Conservation (phyloP, 2,888 invertebrate genomes). For the Drosophila meridiana region DNA sequence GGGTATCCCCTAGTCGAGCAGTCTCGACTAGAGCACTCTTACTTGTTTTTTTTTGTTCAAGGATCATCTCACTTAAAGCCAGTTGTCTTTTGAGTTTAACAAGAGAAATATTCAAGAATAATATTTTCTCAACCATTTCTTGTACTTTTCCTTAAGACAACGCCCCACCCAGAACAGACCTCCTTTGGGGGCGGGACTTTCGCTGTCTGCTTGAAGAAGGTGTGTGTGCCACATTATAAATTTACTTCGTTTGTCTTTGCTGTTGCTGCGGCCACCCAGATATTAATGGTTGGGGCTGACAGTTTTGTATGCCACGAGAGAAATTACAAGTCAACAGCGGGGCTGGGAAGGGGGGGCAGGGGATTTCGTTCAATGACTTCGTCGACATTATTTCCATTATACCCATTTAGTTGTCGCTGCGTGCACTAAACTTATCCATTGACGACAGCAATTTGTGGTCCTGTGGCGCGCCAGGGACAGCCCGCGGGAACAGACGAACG, state of each 20-base stretch:
- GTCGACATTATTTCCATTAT: conserved; percentile 57
- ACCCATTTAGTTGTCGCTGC: conserved; percentile 51
- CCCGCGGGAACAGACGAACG: conserved; percentile 17
- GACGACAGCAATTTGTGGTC: conserved; percentile 57
- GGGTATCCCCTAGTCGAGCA: too few species aligned
- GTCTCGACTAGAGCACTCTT: too few species aligned
- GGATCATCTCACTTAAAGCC: neutral
- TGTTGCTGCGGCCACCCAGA: conserved; percentile 13
- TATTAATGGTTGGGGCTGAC: conserved; percentile 37
- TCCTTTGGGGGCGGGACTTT: conserved; percentile 15
- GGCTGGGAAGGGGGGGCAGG: neutral
- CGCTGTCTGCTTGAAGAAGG: conserved; percentile 34
- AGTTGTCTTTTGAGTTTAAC: neutral
- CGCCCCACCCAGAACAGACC: neutral
- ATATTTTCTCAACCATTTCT: conserved; percentile 30
- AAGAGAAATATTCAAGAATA: conserved; percentile 29
- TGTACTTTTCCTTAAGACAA: conserved; percentile 11
- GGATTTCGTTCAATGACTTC: conserved; percentile 49
- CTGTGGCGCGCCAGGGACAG: conserved; percentile 20
- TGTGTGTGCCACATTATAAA: conserved; percentile 56
- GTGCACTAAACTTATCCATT: conserved; percentile 58
- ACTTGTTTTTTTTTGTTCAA: too few species aligned
- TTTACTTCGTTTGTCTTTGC: conserved; percentile 49
- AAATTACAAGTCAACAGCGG: conserved; percentile 19
- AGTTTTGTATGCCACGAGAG: conserved; percentile 39